phyloP scores from a whole-genome alignment of 2,797 vertebrate genomes.

The Tapera naevia region DNA sequence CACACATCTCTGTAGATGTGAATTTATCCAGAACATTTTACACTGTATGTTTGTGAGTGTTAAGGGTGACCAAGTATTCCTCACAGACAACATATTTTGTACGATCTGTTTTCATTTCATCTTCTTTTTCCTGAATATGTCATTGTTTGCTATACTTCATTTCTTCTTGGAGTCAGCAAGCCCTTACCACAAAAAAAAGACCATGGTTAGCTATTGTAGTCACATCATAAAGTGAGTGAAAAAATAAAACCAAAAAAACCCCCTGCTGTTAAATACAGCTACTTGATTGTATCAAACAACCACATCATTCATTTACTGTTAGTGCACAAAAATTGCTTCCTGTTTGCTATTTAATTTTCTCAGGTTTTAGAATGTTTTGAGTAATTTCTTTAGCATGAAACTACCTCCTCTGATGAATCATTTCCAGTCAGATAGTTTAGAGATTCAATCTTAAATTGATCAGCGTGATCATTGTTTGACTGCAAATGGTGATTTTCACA shows the following conservation, averaged over 20 bases:
- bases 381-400: not conserved
- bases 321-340: fast-evolving
- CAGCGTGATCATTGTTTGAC: not conserved
- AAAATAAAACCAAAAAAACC: not conserved
- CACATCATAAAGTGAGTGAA: not conserved
- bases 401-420: not conserved
- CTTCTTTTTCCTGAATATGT: not conserved
- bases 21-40: not conserved
- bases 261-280: not conserved
- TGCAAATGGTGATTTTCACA: not conserved
- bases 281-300: not conserved
- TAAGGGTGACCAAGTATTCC: not conserved
- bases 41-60: not conserved
- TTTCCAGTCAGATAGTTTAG: not conserved
- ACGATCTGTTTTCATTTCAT: not conserved
- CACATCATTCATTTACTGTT: not conserved
- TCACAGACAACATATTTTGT: not conserved
- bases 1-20: not conserved
- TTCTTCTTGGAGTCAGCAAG: not conserved
- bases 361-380: not conserved
- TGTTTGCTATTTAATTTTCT: not conserved
- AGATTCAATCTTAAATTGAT: not conserved
- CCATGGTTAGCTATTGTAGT: not conserved
- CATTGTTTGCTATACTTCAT: not conserved
- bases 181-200: not conserved